Evolutionary conservation across 2,888 invertebrate genomes (phyloP), one percentile per base, ranked within the genome.

Genomic region (Drosophila merina): DNA sequence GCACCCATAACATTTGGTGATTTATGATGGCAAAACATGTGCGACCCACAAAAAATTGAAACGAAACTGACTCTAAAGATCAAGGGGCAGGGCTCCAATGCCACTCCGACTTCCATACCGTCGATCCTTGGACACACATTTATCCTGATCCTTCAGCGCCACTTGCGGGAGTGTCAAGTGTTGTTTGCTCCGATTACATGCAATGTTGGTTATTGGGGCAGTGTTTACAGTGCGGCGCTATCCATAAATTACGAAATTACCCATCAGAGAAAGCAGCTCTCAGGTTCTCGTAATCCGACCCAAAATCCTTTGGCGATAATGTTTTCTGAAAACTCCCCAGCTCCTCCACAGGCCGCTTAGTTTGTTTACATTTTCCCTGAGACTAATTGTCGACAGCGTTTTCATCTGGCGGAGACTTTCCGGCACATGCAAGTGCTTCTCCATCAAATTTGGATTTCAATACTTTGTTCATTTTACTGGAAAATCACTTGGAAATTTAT

Each of bases 11-110:
- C 87, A 87, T 79, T 72, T 52, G n/a, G 72, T 91, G 90, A 91
- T 91, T 91, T 91, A 91, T 91, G 90, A 91, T 89, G 79, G 79
- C 88, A 91, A 70, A 91, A 91, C 91, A 91, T 86, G 90, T 91
- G 91, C 91, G 83, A 81, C 90, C 91, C 91, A 90, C 88, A 89
- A 86, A 81, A 67, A 45, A 45, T 12, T 45, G 14, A 14, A 14
- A 28, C 64, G 42, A 42, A 44, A 42, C 45, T 56, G 36, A 47
- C 30, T 10, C 33, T 20, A 30, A 5, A 44, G 33, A 66, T 31
- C 66, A 45, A 66, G 54, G 40, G 51, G 33, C 49, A 28, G 40
- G 42, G 31, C 57, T 68, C 66, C 47, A 28, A 42, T 36, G n/a
- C 20, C 30, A 30, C 38, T 14, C 14, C 30, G 28, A 14, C 42